Conservation (phyloP, 2,797 vertebrate genomes). For the Rhynchotus rufescens region DNA sequence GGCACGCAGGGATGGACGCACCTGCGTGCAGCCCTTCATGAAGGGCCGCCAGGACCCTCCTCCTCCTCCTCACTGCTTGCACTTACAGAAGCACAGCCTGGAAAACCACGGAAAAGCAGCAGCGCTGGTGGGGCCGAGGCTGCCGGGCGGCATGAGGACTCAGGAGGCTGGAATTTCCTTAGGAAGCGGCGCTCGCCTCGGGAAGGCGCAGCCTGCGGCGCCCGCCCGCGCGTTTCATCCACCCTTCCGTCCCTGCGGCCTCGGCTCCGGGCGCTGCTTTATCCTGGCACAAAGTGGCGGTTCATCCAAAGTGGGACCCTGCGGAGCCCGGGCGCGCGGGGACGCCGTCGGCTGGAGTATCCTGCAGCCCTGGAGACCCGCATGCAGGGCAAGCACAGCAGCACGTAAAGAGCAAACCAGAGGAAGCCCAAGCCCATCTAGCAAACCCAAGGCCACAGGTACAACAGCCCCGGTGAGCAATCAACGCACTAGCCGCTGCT, state of each 20-base stretch:
- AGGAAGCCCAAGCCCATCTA: not conserved
- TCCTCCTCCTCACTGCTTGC: not conserved
- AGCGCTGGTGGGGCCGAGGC: not conserved
- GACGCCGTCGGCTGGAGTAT: accelerated
- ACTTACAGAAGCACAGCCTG: not conserved
- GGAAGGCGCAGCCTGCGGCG: not conserved
- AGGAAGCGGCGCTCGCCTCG: not conserved
- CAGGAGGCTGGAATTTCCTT: constrained; percentile 51
- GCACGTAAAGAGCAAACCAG: not conserved
- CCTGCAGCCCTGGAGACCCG: not conserved
- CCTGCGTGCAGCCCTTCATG: not conserved
- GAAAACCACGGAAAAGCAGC: too few relatives aligned
- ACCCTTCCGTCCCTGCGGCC: not conserved
- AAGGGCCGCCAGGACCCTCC: too few relatives aligned
- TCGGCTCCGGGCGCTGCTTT: not conserved
- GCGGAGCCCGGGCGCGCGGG: accelerated
- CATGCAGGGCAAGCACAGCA: not conserved
- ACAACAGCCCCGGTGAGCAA: too few relatives aligned
- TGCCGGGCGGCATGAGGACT: not conserved
- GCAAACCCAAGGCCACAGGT: not conserved
- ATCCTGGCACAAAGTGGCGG: not conserved
- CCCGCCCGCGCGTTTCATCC: not conserved
- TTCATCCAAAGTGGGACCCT: accelerated
- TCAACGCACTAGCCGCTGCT: not conserved
- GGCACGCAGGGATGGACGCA: not conserved